These are phyloP conservation scores for Catocala nupta DNA, from an alignment of 2,888 invertebrate species.

Conservation along the genomic window DNA sequence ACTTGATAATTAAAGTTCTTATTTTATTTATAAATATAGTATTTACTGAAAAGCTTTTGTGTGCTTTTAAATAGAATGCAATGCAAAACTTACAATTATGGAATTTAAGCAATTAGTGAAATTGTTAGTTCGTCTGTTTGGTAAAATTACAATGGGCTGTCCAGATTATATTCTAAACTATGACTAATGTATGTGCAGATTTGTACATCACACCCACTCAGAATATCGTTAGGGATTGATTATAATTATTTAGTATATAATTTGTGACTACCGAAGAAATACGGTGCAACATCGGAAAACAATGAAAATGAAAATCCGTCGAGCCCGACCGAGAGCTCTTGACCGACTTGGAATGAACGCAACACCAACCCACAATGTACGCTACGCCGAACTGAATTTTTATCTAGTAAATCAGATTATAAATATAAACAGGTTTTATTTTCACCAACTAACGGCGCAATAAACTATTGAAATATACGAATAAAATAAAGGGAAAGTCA, in stretches of 20 bases:
- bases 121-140: too few species aligned
- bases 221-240: too few species aligned
- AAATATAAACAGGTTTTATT: constrained; percentile 26
- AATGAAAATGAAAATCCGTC: constrained; percentile 66
- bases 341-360: constrained; percentile 60
- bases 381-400: constrained; percentile 33
- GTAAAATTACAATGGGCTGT: too few species aligned
- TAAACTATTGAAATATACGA: too few species aligned
- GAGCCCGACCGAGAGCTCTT: constrained; percentile 56
- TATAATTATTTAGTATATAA: background rate
- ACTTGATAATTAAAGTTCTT: constrained; percentile 5
- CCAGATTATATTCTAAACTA: too few species aligned
- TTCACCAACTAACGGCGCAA: constrained; percentile 3
- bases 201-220: too few species aligned
- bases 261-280: constrained; percentile 15
- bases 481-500: too few species aligned
- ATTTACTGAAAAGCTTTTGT: too few species aligned
- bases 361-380: constrained; percentile 53
- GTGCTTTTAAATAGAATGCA: too few species aligned
- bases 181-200: too few species aligned
- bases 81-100: too few species aligned
- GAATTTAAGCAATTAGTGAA: too few species aligned
- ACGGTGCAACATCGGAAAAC: constrained; percentile 55
- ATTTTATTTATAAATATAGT: background rate
- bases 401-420: constrained; percentile 34